These are phyloP conservation scores for Lepidurus packardi DNA, from an alignment of 1,140 invertebrate species.

Conservation along the genomic window DNA sequence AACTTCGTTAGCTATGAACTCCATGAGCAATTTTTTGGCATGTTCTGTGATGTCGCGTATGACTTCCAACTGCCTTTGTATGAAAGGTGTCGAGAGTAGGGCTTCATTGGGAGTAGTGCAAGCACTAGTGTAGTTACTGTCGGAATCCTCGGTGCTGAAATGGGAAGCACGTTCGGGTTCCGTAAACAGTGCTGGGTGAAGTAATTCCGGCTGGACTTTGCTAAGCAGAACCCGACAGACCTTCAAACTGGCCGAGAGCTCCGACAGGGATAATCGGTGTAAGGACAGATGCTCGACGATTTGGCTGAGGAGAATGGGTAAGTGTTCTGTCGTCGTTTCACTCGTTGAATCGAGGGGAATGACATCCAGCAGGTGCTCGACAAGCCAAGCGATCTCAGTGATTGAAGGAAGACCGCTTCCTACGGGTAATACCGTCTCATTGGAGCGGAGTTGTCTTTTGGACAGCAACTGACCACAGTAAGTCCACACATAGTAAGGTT, in stretches of 20 bases:
- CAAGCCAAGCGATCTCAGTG: conserved; percentile 57
- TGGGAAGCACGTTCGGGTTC: background rate
- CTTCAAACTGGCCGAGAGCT: conserved; percentile 36
- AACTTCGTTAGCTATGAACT: background rate
- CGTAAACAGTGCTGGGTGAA: background rate
- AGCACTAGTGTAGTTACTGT: conserved; percentile 17
- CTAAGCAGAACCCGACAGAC: conserved; percentile 37
- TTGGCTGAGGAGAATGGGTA: conserved; percentile 64
- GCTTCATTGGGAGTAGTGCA: conserved; percentile 30
- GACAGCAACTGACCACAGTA: conserved; percentile 48
- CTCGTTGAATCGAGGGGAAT: conserved; percentile 72
- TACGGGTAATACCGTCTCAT: conserved; percentile 38
- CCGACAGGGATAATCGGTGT: conserved; percentile 31
- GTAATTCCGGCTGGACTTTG: conserved; percentile 37
- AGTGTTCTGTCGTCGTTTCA: conserved; percentile 71
- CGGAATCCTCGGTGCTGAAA: conserved; percentile 13
- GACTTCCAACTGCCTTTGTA: conserved; percentile 26
- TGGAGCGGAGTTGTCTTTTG: conserved; percentile 5
- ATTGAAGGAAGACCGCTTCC: conserved; percentile 42
- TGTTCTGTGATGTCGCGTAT: background rate
- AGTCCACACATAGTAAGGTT: conserved; percentile 80
- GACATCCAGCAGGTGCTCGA: conserved; percentile 71
- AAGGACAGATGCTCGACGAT: conserved; percentile 48
- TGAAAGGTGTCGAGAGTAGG: conserved; percentile 13
- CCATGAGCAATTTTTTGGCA: background rate